Base-by-base conservation (phyloP, 53 echinoderm and acorn worm genomes). In the Holothuria leucospilota region DNA sequence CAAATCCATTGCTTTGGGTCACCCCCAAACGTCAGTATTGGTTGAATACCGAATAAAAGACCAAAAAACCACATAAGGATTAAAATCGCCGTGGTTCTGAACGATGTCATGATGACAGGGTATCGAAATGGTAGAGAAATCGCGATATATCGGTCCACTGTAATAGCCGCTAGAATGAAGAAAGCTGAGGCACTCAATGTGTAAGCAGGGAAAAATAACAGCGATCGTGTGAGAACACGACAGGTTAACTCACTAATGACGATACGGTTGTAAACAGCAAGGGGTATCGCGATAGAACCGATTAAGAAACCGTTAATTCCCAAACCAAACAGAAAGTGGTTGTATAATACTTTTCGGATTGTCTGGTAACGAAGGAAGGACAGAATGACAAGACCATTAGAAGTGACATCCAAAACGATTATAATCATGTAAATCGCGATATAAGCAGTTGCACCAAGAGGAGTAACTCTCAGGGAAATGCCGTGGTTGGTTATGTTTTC, bases 201-300 rank as follows among this genome's bases (percentile, higher is more conserved):
- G 34, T 79, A 79, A 52, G 79, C 58, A 51, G 79, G 61, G 2
- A 79, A 30, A 23, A 79, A 79, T 51, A 79, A 51, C 1, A 28
- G 61, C 29, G 58, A 60, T 26, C 61, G 6, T 26, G 59, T 46
- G 10, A 51, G 8, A 29, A 52, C 79, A 8, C 29, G 61, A 23
- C 79, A 79, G 34, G 79, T 79, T 0, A 56, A 23, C 13, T 79
- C 59, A 30, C 61, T 79, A 4, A 59, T 71, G 20, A 71, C 6
- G 18, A 71, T 23, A 7, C 49, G 49, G 39, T 71, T 71, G 18
- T 39, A 71, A 38, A 71, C 42, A 13, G 72, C 72, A 21, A 71
- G 72, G 2, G 72, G 72, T 38, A 71, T 71, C 5, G 72, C 72
- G 21, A 39, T 12, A 23, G 42, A 39, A 23, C 39, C 71, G 13